Base-by-base conservation (phyloP, 2,113 vertebrate genomes). In the Pollimyrus isidori region DNA sequence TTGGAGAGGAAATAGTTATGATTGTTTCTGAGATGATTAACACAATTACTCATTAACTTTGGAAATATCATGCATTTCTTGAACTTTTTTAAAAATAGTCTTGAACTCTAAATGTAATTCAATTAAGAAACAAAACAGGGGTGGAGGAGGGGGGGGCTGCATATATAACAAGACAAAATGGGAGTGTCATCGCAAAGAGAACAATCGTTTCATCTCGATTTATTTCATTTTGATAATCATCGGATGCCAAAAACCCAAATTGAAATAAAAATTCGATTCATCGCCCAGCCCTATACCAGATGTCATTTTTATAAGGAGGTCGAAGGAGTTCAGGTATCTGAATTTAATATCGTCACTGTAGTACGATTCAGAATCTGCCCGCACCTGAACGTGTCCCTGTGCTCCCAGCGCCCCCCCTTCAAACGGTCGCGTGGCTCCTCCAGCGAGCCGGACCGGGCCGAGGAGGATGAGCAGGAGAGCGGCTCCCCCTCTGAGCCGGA, bases 371-470 rank as follows among this genome's bases (percentile, higher is more conserved):
- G 62, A 30, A 4, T 30, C 10, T 65, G 26, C 69, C 13, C 7
- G 73, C 42, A 4, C 15, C 35, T 42, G 73, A 19, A 6, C 6
- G 0, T 80, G 73, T 39, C 35, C 6, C 17, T 80, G 69, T 39
- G 30, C 15, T 80, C 15, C 0, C 91, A 93, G 49, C 90, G 92
- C 7, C 93, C 94, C 7, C 82, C 94, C 87, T 90, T 95, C 0
- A 99, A 99, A 93, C 96, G 97, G 83, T 93, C 95, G 30, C 95
- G 97, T 21, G 97, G 97, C 48, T 97, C 97, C 1, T 98, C 98
- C 88, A 99, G 98, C 1, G 98, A 99, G 65, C 90, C 91, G 2
- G 91, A 91, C 23, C 62, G 50, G 2, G 65, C 62, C 0, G 50
- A 53, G 49, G 90, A 88, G 90, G 94, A 97, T 46, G 96, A 96